Percentiles rank a stretch among this genome's conserved stretches.
Evolutionary conservation across 2,888 invertebrate genomes (phyloP).

Genomic region (Acrobasis consociella): DNA sequence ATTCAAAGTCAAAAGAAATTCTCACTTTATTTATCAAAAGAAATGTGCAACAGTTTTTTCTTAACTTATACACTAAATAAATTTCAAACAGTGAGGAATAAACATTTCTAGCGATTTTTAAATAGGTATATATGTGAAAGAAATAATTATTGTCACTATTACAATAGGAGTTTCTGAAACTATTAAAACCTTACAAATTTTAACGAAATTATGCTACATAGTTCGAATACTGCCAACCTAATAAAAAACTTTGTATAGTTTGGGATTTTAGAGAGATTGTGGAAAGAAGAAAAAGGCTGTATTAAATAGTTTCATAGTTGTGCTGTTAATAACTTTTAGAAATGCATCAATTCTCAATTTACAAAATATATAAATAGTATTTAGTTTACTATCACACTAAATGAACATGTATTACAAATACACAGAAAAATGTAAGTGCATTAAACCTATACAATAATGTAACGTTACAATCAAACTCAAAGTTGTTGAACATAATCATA

Average conservation of each 20-base stretch:
- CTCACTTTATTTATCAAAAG: neutral
- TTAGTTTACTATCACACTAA: conserved; percentile 14
- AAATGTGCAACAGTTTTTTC: conserved; percentile 4
- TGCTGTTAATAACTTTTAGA: conserved; percentile 25
- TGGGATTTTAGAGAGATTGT: neutral
- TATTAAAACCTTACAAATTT: neutral
- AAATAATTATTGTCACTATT: conserved; percentile 15
- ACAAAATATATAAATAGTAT: conserved; percentile 18
- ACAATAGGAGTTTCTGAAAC: conserved; percentile 8
- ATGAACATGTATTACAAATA: conserved; percentile 7
- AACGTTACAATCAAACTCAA: neutral
- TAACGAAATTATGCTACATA: neutral
- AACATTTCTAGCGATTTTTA: conserved; percentile 10
- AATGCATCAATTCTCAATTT: conserved; percentile 23
- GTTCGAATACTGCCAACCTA: neutral
- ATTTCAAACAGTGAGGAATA: conserved; percentile 4
- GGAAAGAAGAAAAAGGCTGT: conserved; percentile 2
- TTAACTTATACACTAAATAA: conserved; percentile 1
- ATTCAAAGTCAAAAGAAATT: neutral
- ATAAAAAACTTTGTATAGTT: neutral
- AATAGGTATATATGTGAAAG: neutral
- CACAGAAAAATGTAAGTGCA: neutral
- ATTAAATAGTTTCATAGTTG: conserved; percentile 20
- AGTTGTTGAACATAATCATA: conserved; percentile 2
- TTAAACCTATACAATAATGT: neutral